Evolutionary conservation across 2,888 invertebrate genomes (phyloP), one percentile per base, ranked within the genome.

Genomic region (Phyto melanocephala): DNA sequence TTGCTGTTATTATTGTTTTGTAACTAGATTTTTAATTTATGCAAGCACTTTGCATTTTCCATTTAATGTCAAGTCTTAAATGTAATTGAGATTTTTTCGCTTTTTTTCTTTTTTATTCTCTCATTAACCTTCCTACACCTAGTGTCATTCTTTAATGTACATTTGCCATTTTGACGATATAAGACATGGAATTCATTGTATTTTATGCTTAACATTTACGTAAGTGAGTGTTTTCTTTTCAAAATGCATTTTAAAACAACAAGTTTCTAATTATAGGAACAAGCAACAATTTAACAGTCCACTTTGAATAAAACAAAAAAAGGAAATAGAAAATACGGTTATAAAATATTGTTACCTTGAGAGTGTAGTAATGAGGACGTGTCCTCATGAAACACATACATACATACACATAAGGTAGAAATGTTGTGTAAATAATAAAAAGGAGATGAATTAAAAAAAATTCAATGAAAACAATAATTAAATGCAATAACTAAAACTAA

Each of bases 31-130:
- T 28, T 68, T 52, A 68, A 68, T 62, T 60, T 68, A 10, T 40
- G n/a, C 37, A 1, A 60, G 52, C 54, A 35, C 40, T 76, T 77
- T 54, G 37, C 58, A 76, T 72, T 81, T 87, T 88, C 86, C 86
- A 87, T 86, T 88, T 87, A 86, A 88, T 87, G 88, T 87, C 87
- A 86, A 86, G 86, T 86, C 87, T 86, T 86, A 85, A 86, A 85
- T 86, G 85, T 88, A 88, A 87, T 87, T 87, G 87, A 87, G 87
- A 86, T 86, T 87, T 87, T 84, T 68, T 72, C 62, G 56, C 4
- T 28, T 74, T 24, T 37, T 63, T 17, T 83, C 63, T 74, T 56
- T 40, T 17, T 1, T 24, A 42, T 45, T 63, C 56, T 20, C 35
- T 50, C 40, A 22, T 42, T 45, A 6, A 15, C 37, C 71, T 67